These are phyloP conservation scores for Distichodus sexfasciatus DNA, from an alignment of 2,797 vertebrate species.

Conservation along the genomic window DNA sequence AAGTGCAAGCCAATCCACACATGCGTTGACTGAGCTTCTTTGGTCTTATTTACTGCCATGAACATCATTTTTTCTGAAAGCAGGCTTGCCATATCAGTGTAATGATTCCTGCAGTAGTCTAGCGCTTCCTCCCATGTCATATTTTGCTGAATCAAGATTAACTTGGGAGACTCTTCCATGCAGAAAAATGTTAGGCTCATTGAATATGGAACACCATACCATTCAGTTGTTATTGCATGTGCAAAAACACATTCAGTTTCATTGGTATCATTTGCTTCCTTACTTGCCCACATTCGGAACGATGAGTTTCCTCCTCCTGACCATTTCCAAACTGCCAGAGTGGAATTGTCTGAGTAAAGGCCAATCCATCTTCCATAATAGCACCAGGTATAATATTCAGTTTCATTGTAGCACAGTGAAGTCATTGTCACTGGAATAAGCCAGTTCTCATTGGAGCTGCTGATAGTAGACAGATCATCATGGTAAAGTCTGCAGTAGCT, in stretches of 20 bases:
- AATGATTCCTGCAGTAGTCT: slow-evolving; percentile 15
- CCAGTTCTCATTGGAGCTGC: background rate
- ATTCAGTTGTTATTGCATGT: fast-evolving
- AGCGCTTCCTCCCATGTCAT: slow-evolving; percentile 17
- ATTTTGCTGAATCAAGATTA: background rate
- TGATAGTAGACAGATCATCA: background rate
- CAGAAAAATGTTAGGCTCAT: background rate
- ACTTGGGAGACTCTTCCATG: background rate
- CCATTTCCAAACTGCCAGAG: background rate
- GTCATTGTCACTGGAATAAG: background rate
- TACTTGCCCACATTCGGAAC: background rate
- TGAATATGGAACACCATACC: background rate
- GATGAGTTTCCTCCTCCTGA: background rate
- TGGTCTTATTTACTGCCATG: background rate
- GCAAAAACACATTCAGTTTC: background rate
- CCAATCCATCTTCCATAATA: slow-evolving; percentile 5
- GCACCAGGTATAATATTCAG: background rate
- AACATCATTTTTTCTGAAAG: background rate
- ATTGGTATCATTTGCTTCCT: background rate
- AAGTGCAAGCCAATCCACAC: slow-evolving; percentile 30
- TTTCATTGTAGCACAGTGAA: background rate
- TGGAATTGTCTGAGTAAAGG: background rate
- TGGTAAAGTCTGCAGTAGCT: background rate
- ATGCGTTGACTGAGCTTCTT: background rate
- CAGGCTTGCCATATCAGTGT: slow-evolving; percentile 17